phyloP scores from a whole-genome alignment of 2,888 invertebrate genomes.

The Apodemia hepburni region DNA sequence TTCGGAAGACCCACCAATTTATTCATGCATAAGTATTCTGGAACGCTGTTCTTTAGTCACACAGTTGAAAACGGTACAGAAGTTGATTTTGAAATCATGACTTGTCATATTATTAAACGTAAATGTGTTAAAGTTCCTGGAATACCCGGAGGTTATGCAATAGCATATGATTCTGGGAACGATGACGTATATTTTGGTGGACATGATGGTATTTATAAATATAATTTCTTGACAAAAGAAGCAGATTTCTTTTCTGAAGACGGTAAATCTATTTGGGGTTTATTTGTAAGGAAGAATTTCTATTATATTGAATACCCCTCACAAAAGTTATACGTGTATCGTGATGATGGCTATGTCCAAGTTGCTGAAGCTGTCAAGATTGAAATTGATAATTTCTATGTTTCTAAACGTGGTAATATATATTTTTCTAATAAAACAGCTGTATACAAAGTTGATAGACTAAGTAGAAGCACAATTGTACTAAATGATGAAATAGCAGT shows the following conservation, averaged over 20 bases:
- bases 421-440: conserved; percentile 64
- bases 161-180: conserved; percentile 58
- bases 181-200: conserved; percentile 68
- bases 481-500: conserved; percentile 49
- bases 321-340: conserved; percentile 53
- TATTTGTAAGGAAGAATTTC: conserved; percentile 56
- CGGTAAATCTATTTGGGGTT: conserved; percentile 60
- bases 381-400: conserved; percentile 57
- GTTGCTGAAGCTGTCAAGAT: conserved; percentile 52
- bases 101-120: conserved; percentile 46
- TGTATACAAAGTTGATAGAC: conserved; percentile 54
- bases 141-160: conserved; percentile 58
- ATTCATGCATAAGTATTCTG: conserved; percentile 57
- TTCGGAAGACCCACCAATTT: conserved; percentile 56
- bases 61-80: conserved; percentile 47
- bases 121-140: conserved; percentile 44
- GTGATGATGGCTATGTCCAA: conserved; percentile 46
- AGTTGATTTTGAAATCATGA: conserved; percentile 53
- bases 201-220: conserved; percentile 66
- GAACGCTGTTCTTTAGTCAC: conserved; percentile 59
- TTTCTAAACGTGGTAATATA: conserved; percentile 49
- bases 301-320: conserved; percentile 65
- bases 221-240: conserved; percentile 52
- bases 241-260: conserved; percentile 61
- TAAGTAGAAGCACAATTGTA: conserved; percentile 36